Conservation (phyloP, 2,113 vertebrate species). For the Sterrhoptilus dennistouni region DNA sequence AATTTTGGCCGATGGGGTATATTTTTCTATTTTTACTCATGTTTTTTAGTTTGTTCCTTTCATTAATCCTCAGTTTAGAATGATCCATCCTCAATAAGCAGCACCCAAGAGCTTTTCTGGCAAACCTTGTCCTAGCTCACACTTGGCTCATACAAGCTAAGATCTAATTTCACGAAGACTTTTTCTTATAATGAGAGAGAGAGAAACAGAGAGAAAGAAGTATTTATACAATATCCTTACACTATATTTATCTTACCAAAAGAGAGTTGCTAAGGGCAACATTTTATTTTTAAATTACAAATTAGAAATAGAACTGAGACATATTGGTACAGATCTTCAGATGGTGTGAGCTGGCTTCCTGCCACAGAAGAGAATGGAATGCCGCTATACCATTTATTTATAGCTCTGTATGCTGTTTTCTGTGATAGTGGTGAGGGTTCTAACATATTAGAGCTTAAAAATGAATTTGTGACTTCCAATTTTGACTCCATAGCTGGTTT, state of each 20-base stretch:
- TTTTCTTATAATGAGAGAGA: background rate
- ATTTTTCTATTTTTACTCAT: background rate
- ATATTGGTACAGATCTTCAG: background rate
- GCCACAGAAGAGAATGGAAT: background rate
- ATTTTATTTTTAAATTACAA: slow-evolving; percentile 17
- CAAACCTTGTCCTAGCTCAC: background rate
- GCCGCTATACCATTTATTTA: background rate
- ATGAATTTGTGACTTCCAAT: background rate
- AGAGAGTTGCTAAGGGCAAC: background rate
- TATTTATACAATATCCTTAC: background rate
- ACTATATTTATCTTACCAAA: slow-evolving; percentile 4
- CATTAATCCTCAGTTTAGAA: background rate
- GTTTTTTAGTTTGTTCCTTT: background rate
- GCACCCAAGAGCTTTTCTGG: background rate
- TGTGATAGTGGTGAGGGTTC: background rate
- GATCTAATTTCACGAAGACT: background rate
- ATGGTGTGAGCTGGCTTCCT: background rate
- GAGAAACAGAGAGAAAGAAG: background rate
- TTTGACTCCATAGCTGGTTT: background rate
- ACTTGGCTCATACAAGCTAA: background rate
- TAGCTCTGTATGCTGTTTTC: background rate
- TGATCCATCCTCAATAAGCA: background rate
- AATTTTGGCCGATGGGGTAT: slow-evolving; percentile 99
- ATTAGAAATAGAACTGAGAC: slow-evolving; percentile 1
- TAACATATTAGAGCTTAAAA: background rate